Evolutionary conservation across 92 coral and sea anemone genomes (phyloP).

Genomic region (Scolanthus callimorphus): DNA sequence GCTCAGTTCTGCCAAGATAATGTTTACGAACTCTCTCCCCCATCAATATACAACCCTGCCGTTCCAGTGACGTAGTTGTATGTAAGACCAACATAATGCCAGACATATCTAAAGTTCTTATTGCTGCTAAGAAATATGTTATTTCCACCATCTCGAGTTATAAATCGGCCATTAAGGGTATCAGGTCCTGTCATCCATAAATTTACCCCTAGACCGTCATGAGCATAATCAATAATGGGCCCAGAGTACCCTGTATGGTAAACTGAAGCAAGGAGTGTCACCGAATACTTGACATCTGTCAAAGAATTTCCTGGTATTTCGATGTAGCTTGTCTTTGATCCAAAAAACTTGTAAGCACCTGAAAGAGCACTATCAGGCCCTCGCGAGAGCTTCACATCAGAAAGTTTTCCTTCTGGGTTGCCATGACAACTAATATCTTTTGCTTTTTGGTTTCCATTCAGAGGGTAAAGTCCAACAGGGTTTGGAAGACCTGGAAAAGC

Average conservation of each 20-base stretch:
- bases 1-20: constrained; percentile 30
- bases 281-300: constrained; percentile 50
- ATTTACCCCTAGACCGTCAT: constrained; percentile 37
- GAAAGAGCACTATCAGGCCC: constrained; percentile 42
- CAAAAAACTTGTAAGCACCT: constrained; percentile 65
- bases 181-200: constrained; percentile 47
- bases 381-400: constrained; percentile 33
- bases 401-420: constrained; percentile 41
- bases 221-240: constrained; percentile 44
- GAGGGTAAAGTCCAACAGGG: constrained; percentile 77
- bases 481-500: constrained; percentile 49
- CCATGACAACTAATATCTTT: constrained; percentile 80
- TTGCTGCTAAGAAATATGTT: constrained; percentile 20
- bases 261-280: constrained; percentile 66
- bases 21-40: constrained; percentile 28
- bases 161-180: constrained; percentile 20
- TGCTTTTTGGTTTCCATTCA: constrained; percentile 27
- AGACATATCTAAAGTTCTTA: constrained; percentile 26
- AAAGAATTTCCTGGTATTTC: constrained; percentile 50
- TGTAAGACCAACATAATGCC: constrained; percentile 69
- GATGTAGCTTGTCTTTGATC: constrained; percentile 52
- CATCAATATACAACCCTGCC: constrained; percentile 70
- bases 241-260: constrained; percentile 61
- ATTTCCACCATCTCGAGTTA: constrained; percentile 21
- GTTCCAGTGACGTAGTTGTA: constrained; percentile 38